These are phyloP conservation scores for Hecatera dysodea DNA, from an alignment of 2,888 invertebrate species.

Conservation along the genomic window DNA sequence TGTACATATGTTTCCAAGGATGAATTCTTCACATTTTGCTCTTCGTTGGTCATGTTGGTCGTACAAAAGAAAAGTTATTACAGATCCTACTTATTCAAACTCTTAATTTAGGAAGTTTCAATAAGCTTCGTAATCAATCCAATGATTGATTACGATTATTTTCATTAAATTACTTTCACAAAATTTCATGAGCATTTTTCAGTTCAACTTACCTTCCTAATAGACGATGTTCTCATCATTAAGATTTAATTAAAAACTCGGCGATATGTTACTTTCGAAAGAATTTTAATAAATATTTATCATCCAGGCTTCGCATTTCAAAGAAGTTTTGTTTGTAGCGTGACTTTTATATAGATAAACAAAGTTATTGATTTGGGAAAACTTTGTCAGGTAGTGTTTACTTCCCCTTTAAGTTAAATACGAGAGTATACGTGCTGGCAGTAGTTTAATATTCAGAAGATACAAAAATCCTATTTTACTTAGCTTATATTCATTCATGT, in stretches of 20 bases:
- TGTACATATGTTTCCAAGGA: constrained; percentile 2
- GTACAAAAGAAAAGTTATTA: constrained; percentile 2
- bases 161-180: constrained; percentile 31
- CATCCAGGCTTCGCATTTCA: constrained; percentile 19
- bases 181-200: constrained; percentile 41
- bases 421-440: background rate
- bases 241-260: constrained; percentile 51
- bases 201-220: constrained; percentile 20
- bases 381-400: constrained; percentile 8
- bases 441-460: background rate
- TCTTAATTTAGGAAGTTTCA: constrained; percentile 16
- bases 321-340: constrained; percentile 11
- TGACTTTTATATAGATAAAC: background rate
- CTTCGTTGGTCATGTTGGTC: background rate
- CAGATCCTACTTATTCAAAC: background rate
- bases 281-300: constrained; percentile 53
- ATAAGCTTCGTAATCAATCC: constrained; percentile 17
- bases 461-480: background rate
- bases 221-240: constrained; percentile 39
- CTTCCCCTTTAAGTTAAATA: constrained; percentile 4
- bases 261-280: constrained; percentile 37
- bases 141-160: constrained; percentile 18
- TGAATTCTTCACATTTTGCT: constrained; percentile 5
- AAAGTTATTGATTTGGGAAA: constrained; percentile 11
- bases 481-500: constrained; percentile 18